Evolutionary conservation across 1,140 invertebrate genomes (phyloP).

Genomic region (Acarapis woodi): DNA sequence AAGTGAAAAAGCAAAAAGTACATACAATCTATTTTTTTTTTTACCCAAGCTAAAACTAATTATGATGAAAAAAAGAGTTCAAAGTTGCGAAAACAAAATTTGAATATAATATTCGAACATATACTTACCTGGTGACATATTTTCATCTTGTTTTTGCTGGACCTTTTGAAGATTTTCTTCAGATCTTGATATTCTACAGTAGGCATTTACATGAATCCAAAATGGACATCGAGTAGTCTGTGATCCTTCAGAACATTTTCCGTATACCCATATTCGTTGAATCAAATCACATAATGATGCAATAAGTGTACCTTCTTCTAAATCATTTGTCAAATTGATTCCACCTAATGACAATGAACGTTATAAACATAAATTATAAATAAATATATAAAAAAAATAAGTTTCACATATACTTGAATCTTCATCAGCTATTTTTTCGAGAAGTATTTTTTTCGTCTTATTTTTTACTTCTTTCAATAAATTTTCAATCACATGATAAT

Average conservation of each 20-base stretch:
- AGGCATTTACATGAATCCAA: constrained; percentile 53
- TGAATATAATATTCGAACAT: background rate
- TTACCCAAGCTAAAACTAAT: constrained; percentile 52
- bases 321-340: constrained; percentile 17
- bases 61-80: background rate
- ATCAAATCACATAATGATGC: constrained; percentile 85
- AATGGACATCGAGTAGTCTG: constrained; percentile 22
- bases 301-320: constrained; percentile 92
- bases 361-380: background rate
- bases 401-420: constrained; percentile 2
- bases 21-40: constrained; percentile 59
- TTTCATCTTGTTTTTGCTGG: constrained; percentile 48
- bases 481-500: constrained; percentile 93
- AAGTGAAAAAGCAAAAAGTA: constrained; percentile 9
- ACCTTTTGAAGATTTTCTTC: constrained; percentile 24
- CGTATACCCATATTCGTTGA: constrained; percentile 93
- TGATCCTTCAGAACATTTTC: constrained; percentile 17
- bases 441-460: constrained; percentile 70
- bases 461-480: constrained; percentile 34
- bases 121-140: constrained; percentile 42
- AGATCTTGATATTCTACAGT: background rate
- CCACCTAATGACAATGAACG: background rate
- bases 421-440: constrained; percentile 65
- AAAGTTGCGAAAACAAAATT: background rate
- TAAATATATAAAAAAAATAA: background rate